Base-by-base conservation (phyloP, 2,113 vertebrate species). In the Osmerus eperlanus region DNA sequence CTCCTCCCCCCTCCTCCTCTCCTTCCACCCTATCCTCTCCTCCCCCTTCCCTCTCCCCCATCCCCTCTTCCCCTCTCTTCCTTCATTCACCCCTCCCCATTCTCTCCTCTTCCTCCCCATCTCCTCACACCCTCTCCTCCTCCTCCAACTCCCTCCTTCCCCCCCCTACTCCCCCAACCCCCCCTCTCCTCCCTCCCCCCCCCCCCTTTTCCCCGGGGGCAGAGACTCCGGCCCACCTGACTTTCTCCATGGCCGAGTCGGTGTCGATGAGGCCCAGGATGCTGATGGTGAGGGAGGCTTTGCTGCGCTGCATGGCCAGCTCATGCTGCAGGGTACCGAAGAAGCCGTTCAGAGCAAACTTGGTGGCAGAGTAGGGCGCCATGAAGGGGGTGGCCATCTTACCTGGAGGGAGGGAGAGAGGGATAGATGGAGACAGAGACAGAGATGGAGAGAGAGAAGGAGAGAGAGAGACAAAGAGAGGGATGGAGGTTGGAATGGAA, bases 331-430 rank as follows among this genome's bases (percentile, higher is more conserved):
- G 54, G 0, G 91, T 86, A 19, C 78, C 51, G 6, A 92, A 93
- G 85, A 92, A 93, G 41, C 90, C 85, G 0, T 88, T 89, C 79
- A 91, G 59, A 0, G 87, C 91, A 72, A 92, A 92, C 80, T 86
- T 90, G 73, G 90, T 87, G 25, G 86, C 90, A 3, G 89, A 85
- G 36, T 89, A 92, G 4, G 90, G 80, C 5, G 69, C 78, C 13
- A 86, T 87, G 58, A 87, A 86, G 25, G 89, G 89, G 18, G 74
- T 81, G 41, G 85, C 81, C 18, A 91, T 68, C 54, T 67, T 90
- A 66, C 90, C 93, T 93, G 76, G 56, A 21, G 16, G 76, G 56
- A 21, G 16, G 15, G 32, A 64, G 18, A 19, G 53, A 16, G 54
- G 58, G 19, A 23, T 21, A 21, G 21, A 21, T 21, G 21, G 21